phyloP scores from a whole-genome alignment of 2,797 vertebrate species.

The Schizopygopsis malacanthus region DNA sequence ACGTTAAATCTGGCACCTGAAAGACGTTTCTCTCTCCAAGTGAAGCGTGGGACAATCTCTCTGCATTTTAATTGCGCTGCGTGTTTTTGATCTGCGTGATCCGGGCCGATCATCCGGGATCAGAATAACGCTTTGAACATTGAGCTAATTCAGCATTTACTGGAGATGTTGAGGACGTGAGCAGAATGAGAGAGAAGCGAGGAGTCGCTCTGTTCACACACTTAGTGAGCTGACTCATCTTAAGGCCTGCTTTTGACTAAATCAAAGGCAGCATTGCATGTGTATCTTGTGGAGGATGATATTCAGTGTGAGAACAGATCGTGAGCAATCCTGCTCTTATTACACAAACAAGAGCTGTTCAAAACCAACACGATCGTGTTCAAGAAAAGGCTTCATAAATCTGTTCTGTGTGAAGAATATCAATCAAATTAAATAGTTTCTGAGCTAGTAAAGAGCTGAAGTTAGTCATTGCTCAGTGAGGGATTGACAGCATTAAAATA shows the following conservation, averaged over 20 bases:
- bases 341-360: not conserved
- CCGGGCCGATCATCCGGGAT: constrained; percentile 58
- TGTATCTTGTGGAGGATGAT: not conserved
- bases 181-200: constrained; percentile 50
- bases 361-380: not conserved
- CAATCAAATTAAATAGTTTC: not conserved
- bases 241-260: not conserved
- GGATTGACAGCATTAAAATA: not conserved
- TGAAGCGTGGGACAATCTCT: constrained; percentile 2
- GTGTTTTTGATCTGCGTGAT: constrained; percentile 65
- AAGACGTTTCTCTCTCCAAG: not conserved
- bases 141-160: constrained; percentile 71
- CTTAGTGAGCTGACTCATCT: not conserved
- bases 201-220: not conserved
- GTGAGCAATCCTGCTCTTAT: not conserved
- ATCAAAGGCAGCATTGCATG: not conserved
- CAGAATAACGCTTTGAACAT: constrained; percentile 70
- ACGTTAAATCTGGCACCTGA: too few species aligned
- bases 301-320: not conserved
- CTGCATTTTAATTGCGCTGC: constrained; percentile 59
- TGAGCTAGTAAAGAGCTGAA: not conserved
- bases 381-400: not conserved
- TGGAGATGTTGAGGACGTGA: constrained; percentile 66
- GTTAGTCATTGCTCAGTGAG: not conserved
- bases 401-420: not conserved